Evolutionary conservation across 2,888 invertebrate genomes (phyloP).

Genomic region (Phasia obesa): DNA sequence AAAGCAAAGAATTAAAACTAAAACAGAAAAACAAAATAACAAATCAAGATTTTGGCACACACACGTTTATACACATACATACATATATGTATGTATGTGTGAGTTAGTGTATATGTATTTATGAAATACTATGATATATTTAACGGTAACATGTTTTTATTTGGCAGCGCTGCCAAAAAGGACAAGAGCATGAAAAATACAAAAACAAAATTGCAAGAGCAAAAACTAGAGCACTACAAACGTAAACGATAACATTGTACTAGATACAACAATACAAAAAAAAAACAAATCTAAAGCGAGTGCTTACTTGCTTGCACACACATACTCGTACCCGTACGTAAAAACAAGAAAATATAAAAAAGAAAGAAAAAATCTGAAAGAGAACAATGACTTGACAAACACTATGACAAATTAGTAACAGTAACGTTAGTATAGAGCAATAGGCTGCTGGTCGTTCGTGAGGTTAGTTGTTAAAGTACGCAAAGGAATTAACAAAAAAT

Average conservation of each 20-base stretch:
- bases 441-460: slow-evolving; percentile 79
- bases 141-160: slow-evolving; percentile 44
- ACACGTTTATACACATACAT: not conserved
- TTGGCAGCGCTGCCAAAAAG: slow-evolving; percentile 72
- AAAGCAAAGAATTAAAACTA: slow-evolving; percentile 54
- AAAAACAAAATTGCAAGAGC: slow-evolving; percentile 40
- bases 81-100: not conserved
- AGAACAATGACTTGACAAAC: slow-evolving; percentile 62
- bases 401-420: slow-evolving; percentile 54
- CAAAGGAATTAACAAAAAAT: slow-evolving; percentile 44
- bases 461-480: slow-evolving; percentile 73
- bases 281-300: too few relatives aligned
- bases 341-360: not conserved
- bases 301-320: not conserved
- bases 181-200: slow-evolving; percentile 63
- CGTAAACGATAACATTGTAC: slow-evolving; percentile 55
- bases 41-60: not conserved
- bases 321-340: not conserved
- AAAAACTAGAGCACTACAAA: slow-evolving; percentile 58
- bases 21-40: slow-evolving; percentile 38
- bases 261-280: slow-evolving; percentile 28
- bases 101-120: not conserved
- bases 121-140: not conserved
- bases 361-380: slow-evolving; percentile 14
- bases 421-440: slow-evolving; percentile 71